Percentiles rank a stretch among this genome's conserved stretches.
Conservation (phyloP, 2,888 invertebrate genomes). For the Cataglyphis altisquamis region DNA sequence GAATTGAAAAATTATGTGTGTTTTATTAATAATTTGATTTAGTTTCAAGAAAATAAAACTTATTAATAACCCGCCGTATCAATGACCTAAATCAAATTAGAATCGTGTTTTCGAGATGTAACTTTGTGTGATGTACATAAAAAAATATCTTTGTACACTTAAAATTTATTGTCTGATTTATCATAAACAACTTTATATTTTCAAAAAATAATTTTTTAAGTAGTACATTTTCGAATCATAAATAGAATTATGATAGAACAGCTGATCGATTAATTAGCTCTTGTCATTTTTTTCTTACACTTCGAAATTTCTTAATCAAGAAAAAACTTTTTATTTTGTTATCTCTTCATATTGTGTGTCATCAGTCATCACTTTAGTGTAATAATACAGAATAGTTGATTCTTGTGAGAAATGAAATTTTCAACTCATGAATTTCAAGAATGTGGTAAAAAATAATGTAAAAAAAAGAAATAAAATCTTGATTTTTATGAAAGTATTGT, state of each 20-base stretch:
- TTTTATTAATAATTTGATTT: background rate
- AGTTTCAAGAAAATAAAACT: background rate
- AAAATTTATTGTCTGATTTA: background rate
- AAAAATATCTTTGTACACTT: background rate
- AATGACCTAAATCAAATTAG: background rate
- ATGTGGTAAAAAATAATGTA: background rate
- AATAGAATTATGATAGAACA: background rate
- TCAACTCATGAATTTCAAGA: background rate
- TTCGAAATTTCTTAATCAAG: background rate
- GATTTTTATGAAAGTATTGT: background rate
- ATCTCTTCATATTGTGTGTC: background rate
- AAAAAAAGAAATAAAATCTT: background rate
- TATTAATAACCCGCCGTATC: background rate
- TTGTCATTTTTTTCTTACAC: background rate
- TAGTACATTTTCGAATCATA: background rate
- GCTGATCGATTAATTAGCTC: background rate
- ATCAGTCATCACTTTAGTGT: background rate
- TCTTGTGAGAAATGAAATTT: background rate
- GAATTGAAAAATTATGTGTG: background rate
- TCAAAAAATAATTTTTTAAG: background rate
- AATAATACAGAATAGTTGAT: background rate
- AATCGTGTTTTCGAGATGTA: background rate
- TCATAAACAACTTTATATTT: background rate
- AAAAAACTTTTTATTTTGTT: background rate
- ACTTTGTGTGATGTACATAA: background rate